phyloP scores from a whole-genome alignment of 2,113 vertebrate species.

The Pseudopipra pipra region DNA sequence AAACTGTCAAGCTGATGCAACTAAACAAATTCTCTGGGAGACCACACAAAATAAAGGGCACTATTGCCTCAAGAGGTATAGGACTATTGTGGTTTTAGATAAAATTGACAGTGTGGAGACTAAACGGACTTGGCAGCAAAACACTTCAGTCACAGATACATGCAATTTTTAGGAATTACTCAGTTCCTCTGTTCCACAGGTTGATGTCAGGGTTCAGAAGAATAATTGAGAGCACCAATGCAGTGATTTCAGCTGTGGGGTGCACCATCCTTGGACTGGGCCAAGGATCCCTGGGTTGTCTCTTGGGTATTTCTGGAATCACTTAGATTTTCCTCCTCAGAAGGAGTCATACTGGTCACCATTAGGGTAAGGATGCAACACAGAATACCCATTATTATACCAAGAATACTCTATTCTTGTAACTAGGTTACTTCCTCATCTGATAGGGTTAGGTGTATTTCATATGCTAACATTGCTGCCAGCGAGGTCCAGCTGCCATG shows the following conservation, averaged over 20 bases:
- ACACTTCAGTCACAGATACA: background rate
- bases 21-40: background rate
- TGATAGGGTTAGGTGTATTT: background rate
- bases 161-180: background rate
- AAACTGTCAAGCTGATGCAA: background rate
- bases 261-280: accelerated
- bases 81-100: background rate
- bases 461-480: background rate
- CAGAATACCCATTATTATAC: background rate
- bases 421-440: background rate
- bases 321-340: background rate
- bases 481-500: background rate
- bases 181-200: background rate
- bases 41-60: background rate
- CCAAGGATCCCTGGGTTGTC: background rate
- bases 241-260: background rate
- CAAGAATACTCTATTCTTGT: background rate
- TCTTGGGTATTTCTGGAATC: background rate
- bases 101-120: background rate
- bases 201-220: background rate
- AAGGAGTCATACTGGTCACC: background rate
- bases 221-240: background rate
- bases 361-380: background rate
- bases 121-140: background rate
- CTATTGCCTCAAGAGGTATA: background rate